Evolutionary conservation across 2,797 vertebrate species (phyloP), one percentile per base, ranked within the genome.

Genomic region (Coregonus sp.): DNA sequence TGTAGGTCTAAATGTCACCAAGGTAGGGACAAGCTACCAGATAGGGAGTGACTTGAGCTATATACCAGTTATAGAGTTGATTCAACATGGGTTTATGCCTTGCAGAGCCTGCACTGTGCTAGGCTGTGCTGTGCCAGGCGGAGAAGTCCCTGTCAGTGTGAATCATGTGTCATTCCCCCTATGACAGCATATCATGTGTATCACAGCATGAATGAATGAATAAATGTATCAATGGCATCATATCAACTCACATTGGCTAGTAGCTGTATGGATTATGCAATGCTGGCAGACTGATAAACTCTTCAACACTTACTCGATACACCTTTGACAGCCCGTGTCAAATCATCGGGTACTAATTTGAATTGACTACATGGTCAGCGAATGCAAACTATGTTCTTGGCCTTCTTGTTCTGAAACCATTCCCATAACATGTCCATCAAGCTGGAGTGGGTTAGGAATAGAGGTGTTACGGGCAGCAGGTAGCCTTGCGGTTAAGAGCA

Each of bases 131-230:
- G 31, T 73, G 74, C 66, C 31, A 69, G 52, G 73, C n/a, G 29
- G 66, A 31, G 29, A 47, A 12, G 40, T 47, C 40, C 56, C 1
- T 52, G 20, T 69, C 54, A 69, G 72, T 63, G 66, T 33, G 65
- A 35, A 47, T 47, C 40, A 47, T 47, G 40, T 65, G 70, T 71
- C 73, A 37, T 25, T 5, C 25, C n/a, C 11, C 65, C 70, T 73
- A 20, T 54, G 16, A 25, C 72, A 66, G 71, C 56, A 6, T 35
- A 18, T 47, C 40, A 47, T 12, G 0, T 33, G 31, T 33, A 47
- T 47, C 40, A 47, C 20, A 25, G 5, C 1, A 81, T 82, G 56
- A 82, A 77, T 78, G 14, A 78, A 40, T 63, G 40, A 71, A 14
- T 12, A 33, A 73, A 70, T 67, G 40, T 47, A 47, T 47, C 40